Percentiles rank a stretch among this genome's conserved stretches.
Evolutionary conservation across 23 tunicate genomes (phyloP).

Genomic region (Ascidia mentula): DNA sequence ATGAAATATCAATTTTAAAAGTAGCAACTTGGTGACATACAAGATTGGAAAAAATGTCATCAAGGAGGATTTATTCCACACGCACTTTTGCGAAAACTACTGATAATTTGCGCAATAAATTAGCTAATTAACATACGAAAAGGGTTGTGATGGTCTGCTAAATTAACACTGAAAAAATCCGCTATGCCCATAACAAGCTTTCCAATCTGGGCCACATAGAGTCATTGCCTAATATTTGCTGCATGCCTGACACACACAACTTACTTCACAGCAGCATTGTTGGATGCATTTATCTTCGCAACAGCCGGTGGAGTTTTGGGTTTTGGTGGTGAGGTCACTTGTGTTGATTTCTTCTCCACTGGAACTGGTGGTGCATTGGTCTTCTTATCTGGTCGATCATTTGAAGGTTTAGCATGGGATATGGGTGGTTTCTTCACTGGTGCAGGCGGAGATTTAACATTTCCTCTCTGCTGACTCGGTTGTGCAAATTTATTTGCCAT

Average conservation of each 20-base stretch:
- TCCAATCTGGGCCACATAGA: no score
- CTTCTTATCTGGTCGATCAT: not conserved
- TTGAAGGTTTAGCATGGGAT: not conserved
- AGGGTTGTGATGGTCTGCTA: no score
- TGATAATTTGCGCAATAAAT: no score
- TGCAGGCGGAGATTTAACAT: slow-evolving; percentile 4
- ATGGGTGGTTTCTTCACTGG: not conserved
- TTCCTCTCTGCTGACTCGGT: not conserved
- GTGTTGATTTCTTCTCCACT: not conserved
- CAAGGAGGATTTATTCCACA: no score
- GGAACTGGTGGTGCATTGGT: not conserved
- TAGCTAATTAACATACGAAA: no score
- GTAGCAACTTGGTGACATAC: no score
- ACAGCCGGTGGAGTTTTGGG: not conserved
- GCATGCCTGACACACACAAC: not conserved
- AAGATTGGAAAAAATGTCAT: no score
- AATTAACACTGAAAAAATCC: no score
- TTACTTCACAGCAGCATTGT: not conserved
- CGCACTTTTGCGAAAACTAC: no score
- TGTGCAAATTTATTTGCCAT: not conserved
- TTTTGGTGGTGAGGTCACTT: not conserved
- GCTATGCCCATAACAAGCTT: no score
- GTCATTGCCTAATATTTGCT: no score
- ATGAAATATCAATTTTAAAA: no score
- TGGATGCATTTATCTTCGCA: not conserved